A percentile compares a stretch with the other conserved stretches of the same genome.
These are phyloP conservation scores for Rhabdophis nuchalis DNA, from an alignment of 2,797 vertebrate species.

Conservation along the genomic window DNA sequence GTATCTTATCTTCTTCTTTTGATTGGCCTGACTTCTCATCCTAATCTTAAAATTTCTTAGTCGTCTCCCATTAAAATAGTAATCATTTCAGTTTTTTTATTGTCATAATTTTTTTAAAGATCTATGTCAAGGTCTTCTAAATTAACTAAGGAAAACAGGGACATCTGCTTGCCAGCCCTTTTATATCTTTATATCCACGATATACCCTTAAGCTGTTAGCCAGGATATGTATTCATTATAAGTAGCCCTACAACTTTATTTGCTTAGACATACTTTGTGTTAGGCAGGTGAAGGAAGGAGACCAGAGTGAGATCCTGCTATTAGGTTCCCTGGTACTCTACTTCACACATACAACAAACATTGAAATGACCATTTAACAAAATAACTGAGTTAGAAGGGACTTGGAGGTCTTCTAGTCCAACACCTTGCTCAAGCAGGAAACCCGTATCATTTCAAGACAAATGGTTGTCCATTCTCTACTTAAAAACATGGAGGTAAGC, in stretches of 20 bases:
- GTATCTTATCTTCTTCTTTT: background rate
- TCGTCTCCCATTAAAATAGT: background rate
- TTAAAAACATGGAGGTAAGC: too few relatives aligned
- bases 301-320: conserved; percentile 31
- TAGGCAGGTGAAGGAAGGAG: background rate
- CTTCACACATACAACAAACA: conserved; percentile 42
- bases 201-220: background rate
- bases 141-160: background rate
- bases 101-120: background rate
- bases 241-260: conserved; percentile 3
- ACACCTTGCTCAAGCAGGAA: too few relatives aligned
- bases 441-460: too few relatives aligned
- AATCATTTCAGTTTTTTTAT: background rate
- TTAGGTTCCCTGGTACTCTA: conserved; percentile 55
- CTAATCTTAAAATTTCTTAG: background rate
- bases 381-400: too few relatives aligned
- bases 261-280: background rate
- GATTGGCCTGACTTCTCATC: background rate
- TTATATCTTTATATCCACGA: background rate
- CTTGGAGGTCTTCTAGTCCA: too few relatives aligned
- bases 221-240: conserved; percentile 7
- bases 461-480: too few relatives aligned
- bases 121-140: background rate
- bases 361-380: background rate
- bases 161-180: background rate